Base-by-base conservation (phyloP, 1,140 invertebrate genomes). In the Triops longicaudatus region DNA sequence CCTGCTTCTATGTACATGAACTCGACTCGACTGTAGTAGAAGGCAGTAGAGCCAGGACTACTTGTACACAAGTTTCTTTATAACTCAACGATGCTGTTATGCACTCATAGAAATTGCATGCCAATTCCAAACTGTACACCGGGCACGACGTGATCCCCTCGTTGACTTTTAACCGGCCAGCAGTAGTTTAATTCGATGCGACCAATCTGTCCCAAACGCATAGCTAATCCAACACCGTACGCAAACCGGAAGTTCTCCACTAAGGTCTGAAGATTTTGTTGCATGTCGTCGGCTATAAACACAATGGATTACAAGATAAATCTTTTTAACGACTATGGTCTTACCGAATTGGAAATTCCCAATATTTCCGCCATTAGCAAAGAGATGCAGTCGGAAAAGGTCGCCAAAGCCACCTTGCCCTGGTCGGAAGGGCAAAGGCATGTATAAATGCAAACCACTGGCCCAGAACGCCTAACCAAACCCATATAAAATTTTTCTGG, bases 151-250 rank as follows among this genome's bases (percentile, higher is more conserved):
- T 84, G 83, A 74, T 89, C 88, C 44, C 87, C 85, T 43, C 84
- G 83, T 79, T 85, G 82, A 76, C 85, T 85, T 44, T 83, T 82
- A 50, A 91, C 82, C 27, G 92, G 93, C 74, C 91, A 82, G 83
- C 90, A 91, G 84, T 94, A 94, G 85, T 96, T 97, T 10, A 97
- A 86, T 86, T 97, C 95, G 22, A 96, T 83, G 76, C 94, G 85
- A 14, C 93, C 94, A 72, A 91, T 86, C 73, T 91, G 87, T 5
- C 90, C 93, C 14, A 97, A 82, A 79, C 90, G 87, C 79, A 96
- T 85, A 6, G 91, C 91, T n/a, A 95, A 83, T 37, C 93, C 94
- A 26, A 89, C 82, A 22, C 93, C 93, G 80, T 87, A 87, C 1
- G 92, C 86, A 77, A 90, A 84, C 43, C 92, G 78, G 42, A 82